These are phyloP conservation scores for Myanophis thanlyinensis DNA, from an alignment of 2,113 vertebrate genomes.

Conservation along the genomic window DNA sequence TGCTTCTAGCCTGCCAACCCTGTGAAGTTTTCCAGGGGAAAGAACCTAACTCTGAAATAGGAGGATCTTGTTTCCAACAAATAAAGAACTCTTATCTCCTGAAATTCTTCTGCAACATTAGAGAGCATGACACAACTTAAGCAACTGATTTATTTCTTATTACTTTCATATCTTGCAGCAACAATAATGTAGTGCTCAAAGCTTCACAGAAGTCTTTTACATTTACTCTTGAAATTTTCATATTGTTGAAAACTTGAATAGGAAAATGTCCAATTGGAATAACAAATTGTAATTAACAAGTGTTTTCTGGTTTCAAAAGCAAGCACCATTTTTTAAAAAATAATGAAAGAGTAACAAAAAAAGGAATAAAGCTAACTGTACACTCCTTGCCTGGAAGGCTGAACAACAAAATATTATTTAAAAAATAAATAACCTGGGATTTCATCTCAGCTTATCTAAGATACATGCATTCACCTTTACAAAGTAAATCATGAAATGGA, in stretches of 20 bases:
- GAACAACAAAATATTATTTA: background rate
- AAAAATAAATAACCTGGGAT: background rate
- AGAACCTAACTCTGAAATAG: background rate
- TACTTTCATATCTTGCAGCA: background rate
- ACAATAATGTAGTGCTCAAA: background rate
- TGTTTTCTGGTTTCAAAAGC: background rate
- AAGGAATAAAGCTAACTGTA: background rate
- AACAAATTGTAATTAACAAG: background rate
- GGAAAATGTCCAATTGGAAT: background rate
- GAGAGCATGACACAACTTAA: background rate
- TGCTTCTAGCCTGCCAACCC: background rate
- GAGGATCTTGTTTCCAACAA: background rate
- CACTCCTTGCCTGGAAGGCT: background rate
- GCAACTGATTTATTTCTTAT: background rate
- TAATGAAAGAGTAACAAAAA: background rate
- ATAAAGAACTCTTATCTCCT: background rate
- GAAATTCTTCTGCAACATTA: rapidly evolving
- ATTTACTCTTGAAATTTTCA: background rate
- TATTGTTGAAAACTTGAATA: too few relatives aligned
- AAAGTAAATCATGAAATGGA: background rate
- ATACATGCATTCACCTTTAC: background rate
- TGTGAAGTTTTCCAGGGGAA: background rate
- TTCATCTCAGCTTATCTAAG: background rate
- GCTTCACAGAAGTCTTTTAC: background rate
- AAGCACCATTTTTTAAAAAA: background rate